Evolutionary conservation across 1,140 invertebrate genomes (phyloP), one percentile per base, ranked within the genome.

Genomic region (Cotesia typhae): DNA sequence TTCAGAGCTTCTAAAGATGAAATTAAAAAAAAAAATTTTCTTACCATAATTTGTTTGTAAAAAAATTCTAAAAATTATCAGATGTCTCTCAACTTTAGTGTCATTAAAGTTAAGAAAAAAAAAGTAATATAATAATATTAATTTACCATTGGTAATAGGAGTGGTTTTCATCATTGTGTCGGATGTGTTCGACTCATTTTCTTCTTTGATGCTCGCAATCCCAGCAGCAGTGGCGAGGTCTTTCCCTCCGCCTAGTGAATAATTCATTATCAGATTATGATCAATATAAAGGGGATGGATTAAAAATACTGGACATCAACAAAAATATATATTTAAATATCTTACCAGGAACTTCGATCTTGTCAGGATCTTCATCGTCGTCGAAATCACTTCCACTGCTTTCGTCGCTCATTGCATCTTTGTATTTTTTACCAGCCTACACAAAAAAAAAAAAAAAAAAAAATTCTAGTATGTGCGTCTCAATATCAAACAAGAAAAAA

Each of bases 281-380:
- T 65, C 61, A 14, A 68, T 69, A 14, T 47, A 63, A 73, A 67
- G 20, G 20, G n/a, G 28, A 4, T 51, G n/a, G 47, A 71, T 63
- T 57, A 37, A 28, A 55, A 9, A 52, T 12, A 71, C 63, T 63
- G 2, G 71, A 9, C 3, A 28, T 55, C 28, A 68, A 70, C 10
- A 20, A 35, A 36, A 61, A 37, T 37, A 65, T 35, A 59, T 67
- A 47, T 74, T 65, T 76, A n/a, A 10, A 47, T 17, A 81, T 28
- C 1, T 6, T n/a, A 94, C 94, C 94, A 84, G 94, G 94, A 52
- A 96, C 93, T 91, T 95, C 92, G 85, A 95, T 94, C 87, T 94
- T 94, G 84, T 96, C 94, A 70, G 94, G 94, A 90, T 96, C 94
- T 77, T 95, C 94, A 85, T 95, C 93, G 81, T 95, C 94, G 81